phyloP scores from a whole-genome alignment of 2,113 vertebrate species.

The Gavia stellata region DNA sequence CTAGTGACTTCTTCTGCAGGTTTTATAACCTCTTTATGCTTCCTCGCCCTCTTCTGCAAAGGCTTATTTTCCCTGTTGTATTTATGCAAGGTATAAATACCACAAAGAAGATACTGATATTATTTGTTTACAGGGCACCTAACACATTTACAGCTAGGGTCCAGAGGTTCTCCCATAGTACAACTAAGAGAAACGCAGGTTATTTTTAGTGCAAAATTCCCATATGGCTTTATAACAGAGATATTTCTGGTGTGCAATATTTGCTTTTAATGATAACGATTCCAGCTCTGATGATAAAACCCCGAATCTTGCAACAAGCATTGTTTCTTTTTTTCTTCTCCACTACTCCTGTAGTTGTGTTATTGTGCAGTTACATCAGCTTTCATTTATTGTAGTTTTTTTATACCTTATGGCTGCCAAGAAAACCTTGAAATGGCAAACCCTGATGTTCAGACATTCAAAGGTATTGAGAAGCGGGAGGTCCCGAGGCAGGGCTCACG shows the following conservation, averaged over 20 bases:
- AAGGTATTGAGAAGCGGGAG: not conserved
- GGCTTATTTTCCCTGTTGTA: not conserved
- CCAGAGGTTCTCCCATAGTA: not conserved
- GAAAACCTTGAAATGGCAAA: not conserved
- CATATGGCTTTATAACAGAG: constrained; percentile 13
- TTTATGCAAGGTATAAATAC: not conserved
- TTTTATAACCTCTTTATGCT: not conserved
- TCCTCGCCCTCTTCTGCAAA: not conserved
- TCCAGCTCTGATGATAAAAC: constrained; percentile 4
- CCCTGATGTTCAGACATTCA: not conserved
- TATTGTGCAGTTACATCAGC: not conserved
- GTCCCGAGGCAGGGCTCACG: rapidly evolving
- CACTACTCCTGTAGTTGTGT: not conserved
- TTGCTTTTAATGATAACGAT: constrained; percentile 25
- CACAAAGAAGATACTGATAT: not conserved
- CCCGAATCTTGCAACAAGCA: not conserved
- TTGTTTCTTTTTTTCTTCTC: not conserved
- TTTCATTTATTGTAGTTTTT: not conserved
- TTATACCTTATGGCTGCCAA: not conserved
- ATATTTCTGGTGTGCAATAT: constrained; percentile 25
- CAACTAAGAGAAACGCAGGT: not conserved
- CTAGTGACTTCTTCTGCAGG: not conserved
- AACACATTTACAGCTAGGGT: not conserved
- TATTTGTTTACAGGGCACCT: not conserved
- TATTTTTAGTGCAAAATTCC: constrained; percentile 29